These are phyloP conservation scores for Buphagus erythrorhynchus DNA, from an alignment of 2,797 vertebrate species.

Conservation along the genomic window DNA sequence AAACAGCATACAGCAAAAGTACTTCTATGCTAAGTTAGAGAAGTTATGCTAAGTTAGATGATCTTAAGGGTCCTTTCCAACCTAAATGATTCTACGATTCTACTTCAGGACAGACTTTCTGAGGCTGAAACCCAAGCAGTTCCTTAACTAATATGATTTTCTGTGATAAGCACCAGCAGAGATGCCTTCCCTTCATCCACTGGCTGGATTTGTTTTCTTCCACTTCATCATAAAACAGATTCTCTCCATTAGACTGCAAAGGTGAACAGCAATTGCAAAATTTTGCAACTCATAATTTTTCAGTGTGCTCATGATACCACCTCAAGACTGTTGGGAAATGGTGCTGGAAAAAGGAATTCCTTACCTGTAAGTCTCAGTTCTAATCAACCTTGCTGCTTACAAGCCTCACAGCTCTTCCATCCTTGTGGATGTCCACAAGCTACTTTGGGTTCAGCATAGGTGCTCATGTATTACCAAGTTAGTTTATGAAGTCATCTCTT, in stretches of 20 bases:
- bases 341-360: not conserved
- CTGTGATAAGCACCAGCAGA: not conserved
- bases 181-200: not conserved
- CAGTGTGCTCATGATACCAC: not conserved
- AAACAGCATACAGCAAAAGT: not conserved
- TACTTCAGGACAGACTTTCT: not conserved
- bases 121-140: not conserved
- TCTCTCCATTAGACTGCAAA: not conserved
- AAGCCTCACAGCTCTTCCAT: not conserved
- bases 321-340: not conserved
- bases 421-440: not conserved
- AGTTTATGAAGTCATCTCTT: not conserved
- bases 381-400: not conserved
- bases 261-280: not conserved
- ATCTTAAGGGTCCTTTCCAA: not conserved
- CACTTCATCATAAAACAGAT: not conserved
- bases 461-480: not conserved
- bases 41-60: not conserved
- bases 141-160: not conserved
- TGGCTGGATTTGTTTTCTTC: not conserved
- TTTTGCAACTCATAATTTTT: not conserved
- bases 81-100: not conserved
- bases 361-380: not conserved
- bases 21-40: not conserved
- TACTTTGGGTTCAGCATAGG: not conserved